Base-by-base conservation (phyloP, 2,888 invertebrate genomes). In the Lepetodrilus schrolli region DNA sequence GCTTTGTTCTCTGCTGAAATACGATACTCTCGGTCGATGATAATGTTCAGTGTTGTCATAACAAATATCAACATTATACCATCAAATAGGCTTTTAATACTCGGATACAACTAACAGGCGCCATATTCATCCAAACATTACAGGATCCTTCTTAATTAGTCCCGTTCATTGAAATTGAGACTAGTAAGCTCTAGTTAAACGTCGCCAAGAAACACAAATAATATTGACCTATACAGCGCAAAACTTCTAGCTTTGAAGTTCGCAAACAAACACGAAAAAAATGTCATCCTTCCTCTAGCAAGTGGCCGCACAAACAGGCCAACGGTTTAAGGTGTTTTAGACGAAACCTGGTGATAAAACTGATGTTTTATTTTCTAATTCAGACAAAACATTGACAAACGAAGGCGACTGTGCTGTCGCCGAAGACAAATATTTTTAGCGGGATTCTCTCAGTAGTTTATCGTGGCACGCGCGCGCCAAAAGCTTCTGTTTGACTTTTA, bases 311-410 rank as follows among this genome's bases (percentile, higher is more conserved):
- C 13, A 26, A n/a, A 30, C 58, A 10, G 58, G 30, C 13, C 13
- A 26, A 23, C 34, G 58, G 30, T 58, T 58, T 58, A 58, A 30
- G 26, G 58, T 58, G 58, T 58, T 30, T 30, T 17, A 30, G 17
- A 30, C 10, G 58, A 30, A 34, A 13, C 13, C 34, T 17, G 17
- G 58, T 58, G 58, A 58, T 58, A 58, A 58, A 58, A 58, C 58
- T 58, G 58, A 58, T 58, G 58, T 58, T 58, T 58, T 30, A 58
- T 58, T 58, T 58, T 58, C 58, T 58, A 58, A 58, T 58, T 58
- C 58, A 58, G 58, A 17, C 58, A 58, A 58, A 58, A 58, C 58
- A 58, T 58, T 58, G 58, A 58, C 58, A 58, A 58, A 58, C 58
- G 58, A 13, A 34, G 58, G 58, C 58, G 58, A 58, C 58, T 58